Percentiles rank a stretch among this genome's conserved stretches.
phyloP scores from a whole-genome alignment of 1,140 invertebrate genomes.

The Drosophila novamexicana region DNA sequence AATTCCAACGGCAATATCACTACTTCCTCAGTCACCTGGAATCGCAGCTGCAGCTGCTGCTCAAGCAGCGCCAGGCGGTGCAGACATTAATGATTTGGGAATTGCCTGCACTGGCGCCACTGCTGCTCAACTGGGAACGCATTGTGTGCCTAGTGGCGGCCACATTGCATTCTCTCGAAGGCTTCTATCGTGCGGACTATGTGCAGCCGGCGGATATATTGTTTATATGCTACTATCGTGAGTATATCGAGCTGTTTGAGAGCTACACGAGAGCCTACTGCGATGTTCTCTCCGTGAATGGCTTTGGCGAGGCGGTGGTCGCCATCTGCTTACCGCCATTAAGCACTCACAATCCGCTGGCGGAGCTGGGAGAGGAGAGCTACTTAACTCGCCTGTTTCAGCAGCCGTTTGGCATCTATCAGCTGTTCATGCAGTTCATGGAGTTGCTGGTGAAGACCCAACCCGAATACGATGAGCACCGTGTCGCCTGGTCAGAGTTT shows the following conservation, averaged over 20 bases:
- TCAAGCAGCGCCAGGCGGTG: constrained; percentile 67
- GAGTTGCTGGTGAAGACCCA: constrained; percentile 64
- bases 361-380: constrained; percentile 67
- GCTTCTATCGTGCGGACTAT: constrained; percentile 88
- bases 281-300: constrained; percentile 89
- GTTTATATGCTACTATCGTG: constrained; percentile 89
- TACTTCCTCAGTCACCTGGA: constrained; percentile 70
- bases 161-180: constrained; percentile 88
- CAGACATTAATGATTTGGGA: constrained; percentile 64
- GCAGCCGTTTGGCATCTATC: constrained; percentile 74
- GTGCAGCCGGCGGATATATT: constrained; percentile 87
- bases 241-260: constrained; percentile 90
- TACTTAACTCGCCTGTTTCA: constrained; percentile 72
- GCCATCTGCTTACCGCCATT: constrained; percentile 42
- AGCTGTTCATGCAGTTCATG: constrained; percentile 72
- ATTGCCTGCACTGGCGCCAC: constrained; percentile 72
- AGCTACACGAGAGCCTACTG: constrained; percentile 90
- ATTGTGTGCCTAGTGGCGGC: constrained; percentile 89
- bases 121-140: constrained; percentile 86
- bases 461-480: constrained; percentile 66
- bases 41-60: constrained; percentile 66
- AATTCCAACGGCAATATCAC: constrained; percentile 72
- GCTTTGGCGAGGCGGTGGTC: constrained; percentile 74
- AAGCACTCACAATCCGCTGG: constrained; percentile 48
- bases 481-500: constrained; percentile 69